These are phyloP conservation scores for Xanthorhoe spadicearia DNA, from an alignment of 2,888 invertebrate genomes.

Conservation along the genomic window DNA sequence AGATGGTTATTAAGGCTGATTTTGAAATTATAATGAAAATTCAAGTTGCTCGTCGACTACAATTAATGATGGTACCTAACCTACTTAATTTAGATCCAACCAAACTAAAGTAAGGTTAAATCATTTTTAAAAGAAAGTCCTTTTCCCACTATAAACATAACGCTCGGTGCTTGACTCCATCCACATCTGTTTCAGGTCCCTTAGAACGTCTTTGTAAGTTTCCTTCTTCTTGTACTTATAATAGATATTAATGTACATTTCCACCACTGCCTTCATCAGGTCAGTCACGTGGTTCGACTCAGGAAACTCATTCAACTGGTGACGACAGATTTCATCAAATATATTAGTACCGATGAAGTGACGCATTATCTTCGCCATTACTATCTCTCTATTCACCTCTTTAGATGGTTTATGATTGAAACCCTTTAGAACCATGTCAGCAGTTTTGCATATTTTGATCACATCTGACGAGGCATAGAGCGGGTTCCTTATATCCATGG, in stretches of 20 bases:
- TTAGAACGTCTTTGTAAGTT: slow-evolving; percentile 8
- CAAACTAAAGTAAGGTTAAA: too few species aligned
- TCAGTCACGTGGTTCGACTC: slow-evolving; percentile 26
- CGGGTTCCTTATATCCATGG: slow-evolving; percentile 9
- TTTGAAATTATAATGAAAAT: too few species aligned
- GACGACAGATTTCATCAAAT: slow-evolving; percentile 21
- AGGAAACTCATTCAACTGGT: slow-evolving; percentile 25
- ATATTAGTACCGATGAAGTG: slow-evolving; percentile 21
- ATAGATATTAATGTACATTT: slow-evolving; percentile 16
- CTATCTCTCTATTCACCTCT: slow-evolving; percentile 7
- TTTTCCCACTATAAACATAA: background rate
- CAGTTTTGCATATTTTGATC: slow-evolving; percentile 20
- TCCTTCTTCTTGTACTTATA: slow-evolving; percentile 6
- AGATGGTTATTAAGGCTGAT: too few species aligned
- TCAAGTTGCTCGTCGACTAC: too few species aligned
- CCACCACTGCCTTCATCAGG: slow-evolving; percentile 21
- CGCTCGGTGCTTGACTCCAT: background rate
- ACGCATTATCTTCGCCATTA: slow-evolving; percentile 22
- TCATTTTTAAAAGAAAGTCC: too few species aligned
- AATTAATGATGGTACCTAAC: too few species aligned
- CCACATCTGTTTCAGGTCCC: slow-evolving; percentile 8
- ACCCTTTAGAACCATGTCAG: slow-evolving; percentile 15
- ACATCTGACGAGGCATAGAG: slow-evolving; percentile 23
- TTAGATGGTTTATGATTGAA: slow-evolving; percentile 12
- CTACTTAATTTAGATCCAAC: too few species aligned